These are phyloP conservation scores for Empis stercorea DNA, from an alignment of 2,888 invertebrate species.

Conservation along the genomic window DNA sequence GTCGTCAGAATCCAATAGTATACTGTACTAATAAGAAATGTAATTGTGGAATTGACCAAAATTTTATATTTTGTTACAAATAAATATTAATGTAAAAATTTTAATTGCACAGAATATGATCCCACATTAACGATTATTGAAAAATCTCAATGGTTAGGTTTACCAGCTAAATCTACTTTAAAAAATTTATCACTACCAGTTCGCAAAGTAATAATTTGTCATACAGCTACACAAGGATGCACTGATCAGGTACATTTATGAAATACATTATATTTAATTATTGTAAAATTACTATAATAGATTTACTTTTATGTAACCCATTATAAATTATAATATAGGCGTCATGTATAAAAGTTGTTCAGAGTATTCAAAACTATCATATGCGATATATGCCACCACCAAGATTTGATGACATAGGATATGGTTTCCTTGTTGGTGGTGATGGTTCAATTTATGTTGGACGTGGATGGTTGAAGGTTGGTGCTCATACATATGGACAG, in stretches of 20 bases:
- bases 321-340: background rate
- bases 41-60: too few relatives aligned
- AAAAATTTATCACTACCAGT: background rate
- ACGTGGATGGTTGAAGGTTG: slow-evolving; percentile 25
- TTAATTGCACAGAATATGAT: too few relatives aligned
- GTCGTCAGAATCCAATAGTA: too few relatives aligned
- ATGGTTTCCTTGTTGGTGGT: slow-evolving; percentile 28
- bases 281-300: too few relatives aligned
- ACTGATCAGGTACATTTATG: background rate
- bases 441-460: slow-evolving; percentile 31
- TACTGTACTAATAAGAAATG: too few relatives aligned
- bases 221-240: background rate
- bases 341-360: slow-evolving; percentile 23
- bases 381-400: slow-evolving; percentile 15
- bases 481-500: slow-evolving; percentile 27
- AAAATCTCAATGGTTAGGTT: slow-evolving; percentile 25
- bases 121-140: slow-evolving; percentile 12
- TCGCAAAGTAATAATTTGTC: slow-evolving; percentile 1
- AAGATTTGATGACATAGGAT: slow-evolving; percentile 23
- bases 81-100: too few relatives aligned
- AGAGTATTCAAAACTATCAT: slow-evolving; percentile 27
- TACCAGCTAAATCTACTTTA: slow-evolving; percentile 18
- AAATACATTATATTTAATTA: too few relatives aligned
- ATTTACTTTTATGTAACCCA: too few relatives aligned
- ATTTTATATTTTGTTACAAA: too few relatives aligned